These are phyloP conservation scores for Drosophila pullipes DNA, from an alignment of 2,888 invertebrate genomes.

Conservation along the genomic window DNA sequence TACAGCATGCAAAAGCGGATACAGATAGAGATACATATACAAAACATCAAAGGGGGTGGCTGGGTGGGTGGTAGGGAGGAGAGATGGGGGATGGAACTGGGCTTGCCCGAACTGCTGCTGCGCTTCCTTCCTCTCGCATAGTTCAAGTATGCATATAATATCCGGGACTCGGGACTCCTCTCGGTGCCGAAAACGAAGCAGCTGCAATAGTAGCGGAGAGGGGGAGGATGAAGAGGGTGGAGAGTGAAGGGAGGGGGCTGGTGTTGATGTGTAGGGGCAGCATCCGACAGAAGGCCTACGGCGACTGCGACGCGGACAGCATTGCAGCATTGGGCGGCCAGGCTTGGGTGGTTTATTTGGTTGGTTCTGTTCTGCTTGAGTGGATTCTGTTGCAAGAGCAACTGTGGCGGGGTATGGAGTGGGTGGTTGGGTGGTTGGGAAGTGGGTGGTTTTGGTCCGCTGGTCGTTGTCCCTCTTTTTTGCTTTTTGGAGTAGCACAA, in stretches of 20 bases:
- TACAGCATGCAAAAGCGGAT: constrained; percentile 73
- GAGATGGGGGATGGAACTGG: background rate
- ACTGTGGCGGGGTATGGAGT: background rate
- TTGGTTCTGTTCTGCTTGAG: constrained; percentile 58
- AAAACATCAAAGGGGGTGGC: constrained; percentile 43
- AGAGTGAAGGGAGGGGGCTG: background rate
- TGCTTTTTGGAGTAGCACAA: constrained; percentile 70
- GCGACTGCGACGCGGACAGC: constrained; percentile 34
- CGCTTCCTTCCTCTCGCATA: constrained; percentile 73
- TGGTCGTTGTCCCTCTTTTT: constrained; percentile 49
- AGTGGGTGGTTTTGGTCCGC: constrained; percentile 12
- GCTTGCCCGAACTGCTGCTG: constrained; percentile 29
- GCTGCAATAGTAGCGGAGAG: constrained; percentile 37
- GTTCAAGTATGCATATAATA: constrained; percentile 81
- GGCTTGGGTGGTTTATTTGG: constrained; percentile 23
- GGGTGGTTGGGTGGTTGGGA: constrained; percentile 1
- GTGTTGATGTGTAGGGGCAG: background rate
- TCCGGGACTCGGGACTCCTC: constrained; percentile 64
- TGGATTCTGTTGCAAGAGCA: constrained; percentile 45
- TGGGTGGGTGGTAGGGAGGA: background rate
- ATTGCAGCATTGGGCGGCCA: constrained; percentile 38
- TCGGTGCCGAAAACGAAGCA: constrained; percentile 73
- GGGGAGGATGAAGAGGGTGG: too few relatives aligned
- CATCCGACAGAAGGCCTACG: constrained; percentile 16
- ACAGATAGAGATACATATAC: constrained; percentile 56